Evolutionary conservation across 2,888 invertebrate genomes (phyloP).

Genomic region (Anthophora plumipes): DNA sequence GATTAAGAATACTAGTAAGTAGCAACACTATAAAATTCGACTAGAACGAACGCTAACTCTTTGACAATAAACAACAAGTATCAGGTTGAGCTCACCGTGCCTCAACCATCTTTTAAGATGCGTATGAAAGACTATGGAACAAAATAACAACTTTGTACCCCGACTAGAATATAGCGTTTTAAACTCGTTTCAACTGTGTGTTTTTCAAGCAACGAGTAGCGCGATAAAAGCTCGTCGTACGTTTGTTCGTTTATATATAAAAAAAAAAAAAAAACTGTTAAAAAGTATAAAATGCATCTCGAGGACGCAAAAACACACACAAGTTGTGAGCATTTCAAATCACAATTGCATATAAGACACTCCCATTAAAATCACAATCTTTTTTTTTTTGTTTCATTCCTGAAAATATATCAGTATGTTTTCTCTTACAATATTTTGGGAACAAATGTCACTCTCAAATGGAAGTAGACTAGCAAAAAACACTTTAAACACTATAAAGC

Average conservation of each 20-base stretch:
- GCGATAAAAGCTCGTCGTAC: slow-evolving; percentile 28
- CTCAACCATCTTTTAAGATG: slow-evolving; percentile 37
- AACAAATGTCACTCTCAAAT: slow-evolving; percentile 41
- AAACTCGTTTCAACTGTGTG: slow-evolving; percentile 40
- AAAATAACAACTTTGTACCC: slow-evolving; percentile 64
- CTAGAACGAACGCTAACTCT: slow-evolving; percentile 65
- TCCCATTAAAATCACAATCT: slow-evolving; percentile 34
- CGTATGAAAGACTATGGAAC: slow-evolving; percentile 62
- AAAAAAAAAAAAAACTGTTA: slow-evolving; percentile 35
- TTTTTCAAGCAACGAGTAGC: slow-evolving; percentile 34
- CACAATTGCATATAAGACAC: slow-evolving; percentile 21
- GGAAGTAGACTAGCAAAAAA: slow-evolving; percentile 55
- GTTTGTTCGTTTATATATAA: neutral
- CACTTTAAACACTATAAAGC: neutral
- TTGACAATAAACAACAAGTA: slow-evolving; percentile 62
- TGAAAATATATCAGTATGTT: slow-evolving; percentile 29
- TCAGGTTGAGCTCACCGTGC: slow-evolving; percentile 15
- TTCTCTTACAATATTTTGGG: slow-evolving; percentile 1
- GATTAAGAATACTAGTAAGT: slow-evolving; percentile 47
- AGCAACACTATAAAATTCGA: slow-evolving; percentile 60
- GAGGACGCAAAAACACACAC: slow-evolving; percentile 19
- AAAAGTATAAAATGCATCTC: slow-evolving; percentile 46
- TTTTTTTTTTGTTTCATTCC: slow-evolving; percentile 13
- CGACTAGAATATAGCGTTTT: slow-evolving; percentile 68
- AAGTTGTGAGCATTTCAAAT: slow-evolving; percentile 36